Evolutionary conservation across 2,888 invertebrate genomes (phyloP).

Genomic region (Andrena trimmerana): DNA sequence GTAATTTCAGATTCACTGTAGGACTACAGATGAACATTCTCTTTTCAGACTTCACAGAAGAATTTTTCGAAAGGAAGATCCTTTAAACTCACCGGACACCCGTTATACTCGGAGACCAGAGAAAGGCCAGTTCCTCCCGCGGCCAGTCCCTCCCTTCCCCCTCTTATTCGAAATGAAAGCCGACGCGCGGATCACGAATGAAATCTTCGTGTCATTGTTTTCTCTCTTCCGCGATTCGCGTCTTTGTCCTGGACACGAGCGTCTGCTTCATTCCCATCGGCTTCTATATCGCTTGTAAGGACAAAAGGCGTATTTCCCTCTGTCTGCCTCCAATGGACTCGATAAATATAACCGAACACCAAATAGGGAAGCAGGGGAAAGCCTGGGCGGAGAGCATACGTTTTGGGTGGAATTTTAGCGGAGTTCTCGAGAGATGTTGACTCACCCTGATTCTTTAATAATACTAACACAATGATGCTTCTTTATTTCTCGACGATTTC

Average conservation of each 20-base stretch:
- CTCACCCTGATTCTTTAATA: too few relatives aligned
- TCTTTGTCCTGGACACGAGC: constrained; percentile 38
- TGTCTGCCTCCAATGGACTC: background rate
- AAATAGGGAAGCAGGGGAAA: background rate
- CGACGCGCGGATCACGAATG: constrained; percentile 42
- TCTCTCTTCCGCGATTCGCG: constrained; percentile 37
- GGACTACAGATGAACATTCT: too few relatives aligned
- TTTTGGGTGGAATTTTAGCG: too few relatives aligned
- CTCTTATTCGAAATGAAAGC: constrained; percentile 45
- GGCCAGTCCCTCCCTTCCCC: background rate
- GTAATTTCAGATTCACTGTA: background rate
- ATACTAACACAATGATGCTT: too few relatives aligned
- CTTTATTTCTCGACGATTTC: too few relatives aligned
- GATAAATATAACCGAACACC: constrained; percentile 21
- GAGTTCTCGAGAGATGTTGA: too few relatives aligned
- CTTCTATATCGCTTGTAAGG: constrained; percentile 16
- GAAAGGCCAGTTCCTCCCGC: constrained; percentile 22
- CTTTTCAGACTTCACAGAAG: background rate
- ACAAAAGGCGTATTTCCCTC: constrained; percentile 37
- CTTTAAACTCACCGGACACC: constrained; percentile 6
- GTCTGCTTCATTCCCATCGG: constrained; percentile 30
- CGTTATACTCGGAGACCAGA: background rate
- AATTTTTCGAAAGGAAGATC: background rate
- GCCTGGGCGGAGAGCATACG: background rate
- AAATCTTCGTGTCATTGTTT: constrained; percentile 56